Evolutionary conservation across 2,113 vertebrate genomes (phyloP).

Genomic region (Galeopterus variegatus): DNA sequence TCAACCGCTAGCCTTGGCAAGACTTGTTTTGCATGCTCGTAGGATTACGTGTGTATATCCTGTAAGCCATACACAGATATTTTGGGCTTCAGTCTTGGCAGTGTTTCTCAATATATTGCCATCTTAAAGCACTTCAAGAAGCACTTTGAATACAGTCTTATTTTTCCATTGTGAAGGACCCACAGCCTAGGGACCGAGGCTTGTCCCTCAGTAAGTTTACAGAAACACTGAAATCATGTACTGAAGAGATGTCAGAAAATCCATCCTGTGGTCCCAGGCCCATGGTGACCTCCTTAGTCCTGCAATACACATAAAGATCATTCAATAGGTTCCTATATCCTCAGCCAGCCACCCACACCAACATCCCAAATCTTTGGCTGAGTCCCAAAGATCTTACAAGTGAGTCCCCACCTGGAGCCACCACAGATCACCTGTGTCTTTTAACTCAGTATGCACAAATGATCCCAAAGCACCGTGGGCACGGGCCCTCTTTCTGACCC

Average conservation of each 20-base stretch:
- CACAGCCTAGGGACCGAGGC: fast-evolving
- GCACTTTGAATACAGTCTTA: no score
- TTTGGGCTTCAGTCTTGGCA: not conserved
- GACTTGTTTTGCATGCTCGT: fast-evolving
- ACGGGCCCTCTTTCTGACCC: no score
- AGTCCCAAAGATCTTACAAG: no score
- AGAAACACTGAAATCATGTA: fast-evolving
- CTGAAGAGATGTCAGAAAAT: not conserved
- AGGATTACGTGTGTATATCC: fast-evolving
- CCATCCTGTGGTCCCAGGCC: not conserved
- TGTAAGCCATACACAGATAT: fast-evolving
- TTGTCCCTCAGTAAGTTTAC: not conserved
- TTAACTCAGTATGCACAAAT: no score
- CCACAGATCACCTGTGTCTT: not conserved
- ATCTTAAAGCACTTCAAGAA: not conserved
- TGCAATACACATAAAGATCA: not conserved
- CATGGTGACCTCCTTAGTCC: no score
- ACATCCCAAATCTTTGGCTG: no score
- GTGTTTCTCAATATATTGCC: fast-evolving
- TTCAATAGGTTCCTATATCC: fast-evolving
- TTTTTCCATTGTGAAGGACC: not conserved
- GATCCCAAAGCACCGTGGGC: not conserved
- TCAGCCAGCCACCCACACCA: no score
- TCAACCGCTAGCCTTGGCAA: not conserved
- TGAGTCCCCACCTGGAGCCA: fast-evolving